Conservation (phyloP, 1,140 invertebrate species). For the Grapholita molesta region DNA sequence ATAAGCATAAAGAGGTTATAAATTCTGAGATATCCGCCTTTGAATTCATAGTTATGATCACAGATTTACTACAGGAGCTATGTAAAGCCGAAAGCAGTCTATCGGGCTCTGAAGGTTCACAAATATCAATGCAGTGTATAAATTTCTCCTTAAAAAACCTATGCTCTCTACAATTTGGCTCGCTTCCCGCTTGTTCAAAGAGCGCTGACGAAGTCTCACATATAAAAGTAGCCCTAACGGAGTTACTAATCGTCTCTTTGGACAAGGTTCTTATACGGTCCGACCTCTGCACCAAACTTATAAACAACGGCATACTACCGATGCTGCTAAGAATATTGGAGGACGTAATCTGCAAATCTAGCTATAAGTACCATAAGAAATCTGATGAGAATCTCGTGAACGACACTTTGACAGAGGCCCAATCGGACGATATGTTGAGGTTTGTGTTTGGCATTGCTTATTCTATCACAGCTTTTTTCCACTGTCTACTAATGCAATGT, state of each 20-base stretch:
- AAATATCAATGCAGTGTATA: constrained; percentile 79
- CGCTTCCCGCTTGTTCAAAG: constrained; percentile 32
- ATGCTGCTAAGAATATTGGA: constrained; percentile 81
- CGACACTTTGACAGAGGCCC: constrained; percentile 36
- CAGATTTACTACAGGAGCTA: constrained; percentile 80
- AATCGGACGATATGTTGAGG: constrained; percentile 76
- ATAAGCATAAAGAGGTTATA: constrained; percentile 77
- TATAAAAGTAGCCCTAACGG: constrained; percentile 79
- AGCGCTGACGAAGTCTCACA: constrained; percentile 58
- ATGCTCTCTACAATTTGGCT: constrained; percentile 80
- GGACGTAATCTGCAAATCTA: constrained; percentile 75
- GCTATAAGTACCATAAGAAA: constrained; percentile 41
- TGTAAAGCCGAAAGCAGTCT: constrained; percentile 78
- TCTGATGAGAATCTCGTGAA: constrained; percentile 37
- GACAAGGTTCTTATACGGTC: constrained; percentile 79
- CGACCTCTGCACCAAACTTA: constrained; percentile 80
- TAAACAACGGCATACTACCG: constrained; percentile 81
- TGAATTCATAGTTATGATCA: constrained; percentile 79
- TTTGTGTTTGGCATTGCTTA: constrained; percentile 81
- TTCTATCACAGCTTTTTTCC: constrained; percentile 80
- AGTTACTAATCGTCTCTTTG: constrained; percentile 79
- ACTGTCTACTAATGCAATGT: constrained; percentile 80
- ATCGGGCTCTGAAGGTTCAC: constrained; percentile 73
- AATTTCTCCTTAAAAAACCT: constrained; percentile 81
- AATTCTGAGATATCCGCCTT: constrained; percentile 76